Base-by-base conservation (phyloP, 2,888 invertebrate species). In the Parnassius apollo region DNA sequence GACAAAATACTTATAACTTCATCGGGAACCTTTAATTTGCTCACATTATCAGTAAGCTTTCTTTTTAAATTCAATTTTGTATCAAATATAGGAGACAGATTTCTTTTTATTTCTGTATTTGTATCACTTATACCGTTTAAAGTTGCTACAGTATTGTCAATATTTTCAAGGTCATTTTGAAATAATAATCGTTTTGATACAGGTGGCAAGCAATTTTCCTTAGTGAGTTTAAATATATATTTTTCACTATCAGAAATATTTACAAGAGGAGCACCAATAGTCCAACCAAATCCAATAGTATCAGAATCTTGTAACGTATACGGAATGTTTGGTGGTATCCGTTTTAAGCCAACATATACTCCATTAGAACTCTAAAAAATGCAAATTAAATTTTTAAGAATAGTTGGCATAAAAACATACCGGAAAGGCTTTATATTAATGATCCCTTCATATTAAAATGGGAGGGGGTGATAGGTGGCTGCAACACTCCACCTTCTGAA, bases 321-420 rank as follows among this genome's bases (percentile, higher is more conserved):
- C 55, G 87, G 83, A 18, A 71, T 72, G 52, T 84, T 81, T 48
- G 83, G 74, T 12, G 77, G 67, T 69, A 93, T 91, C 73, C 73
- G 82, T 4, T 71, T 73, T 2, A 79, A 77, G 59, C 94, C 94
- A 59, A 94, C 78, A 77, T 78, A 94, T 22, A 93, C 85, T 57
- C 94, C 94, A 86, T 94, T 94, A 3, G 92, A 83, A 75, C 94
- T 94, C 94, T 94, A 53, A 53, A 13, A 42, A 42, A 53, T 10
- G 9, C 9, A 42, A 42, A 49, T 8, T 22, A 60, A 18, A 49
- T 9, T 49, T 22, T 54, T 13, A n/a, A 46, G 59, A 63, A 62
- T 9, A 35, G 7, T 35, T 35, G 35, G 35, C 0, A 35, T 35
- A 35, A 35, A 18, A 35, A 35, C 35, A 35, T 35, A 35, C 35